Evolutionary conservation across 2,888 invertebrate species (phyloP).

Genomic region (Caenorhabditis panamensis): DNA sequence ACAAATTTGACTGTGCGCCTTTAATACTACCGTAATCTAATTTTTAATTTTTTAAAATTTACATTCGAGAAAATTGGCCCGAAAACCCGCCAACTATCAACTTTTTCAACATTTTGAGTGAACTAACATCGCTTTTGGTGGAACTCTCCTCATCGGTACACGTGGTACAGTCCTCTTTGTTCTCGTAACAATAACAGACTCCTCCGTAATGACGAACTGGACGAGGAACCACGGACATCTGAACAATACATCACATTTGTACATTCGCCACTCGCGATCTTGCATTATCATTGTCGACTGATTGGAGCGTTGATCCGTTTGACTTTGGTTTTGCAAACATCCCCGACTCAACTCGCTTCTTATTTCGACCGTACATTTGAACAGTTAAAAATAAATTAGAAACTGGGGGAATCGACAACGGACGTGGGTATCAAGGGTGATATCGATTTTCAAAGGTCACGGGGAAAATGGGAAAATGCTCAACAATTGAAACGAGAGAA

Average conservation of each 20-base stretch:
- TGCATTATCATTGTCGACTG: background rate
- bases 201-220: conserved; percentile 14
- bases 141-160: conserved; percentile 20
- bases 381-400: background rate
- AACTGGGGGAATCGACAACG: background rate
- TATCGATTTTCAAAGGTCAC: background rate
- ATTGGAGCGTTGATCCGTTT: background rate
- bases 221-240: conserved; percentile 19
- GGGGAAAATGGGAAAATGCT: background rate
- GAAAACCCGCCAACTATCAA: too few species aligned
- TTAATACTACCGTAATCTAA: too few species aligned
- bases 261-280: too few species aligned
- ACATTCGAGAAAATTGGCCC: too few species aligned
- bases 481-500: too few species aligned
- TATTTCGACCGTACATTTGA: background rate
- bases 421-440: background rate
- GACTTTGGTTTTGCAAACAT: background rate
- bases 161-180: conserved; percentile 47
- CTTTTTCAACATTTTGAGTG: too few species aligned
- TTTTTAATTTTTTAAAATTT: background rate
- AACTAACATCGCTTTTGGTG: too few species aligned
- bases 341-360: background rate
- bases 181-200: conserved; percentile 37
- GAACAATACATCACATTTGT: conserved; percentile 1
- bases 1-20: too few species aligned